These are phyloP conservation scores for Odontophorus gujanensis DNA, from an alignment of 2,113 vertebrate species.

Conservation along the genomic window DNA sequence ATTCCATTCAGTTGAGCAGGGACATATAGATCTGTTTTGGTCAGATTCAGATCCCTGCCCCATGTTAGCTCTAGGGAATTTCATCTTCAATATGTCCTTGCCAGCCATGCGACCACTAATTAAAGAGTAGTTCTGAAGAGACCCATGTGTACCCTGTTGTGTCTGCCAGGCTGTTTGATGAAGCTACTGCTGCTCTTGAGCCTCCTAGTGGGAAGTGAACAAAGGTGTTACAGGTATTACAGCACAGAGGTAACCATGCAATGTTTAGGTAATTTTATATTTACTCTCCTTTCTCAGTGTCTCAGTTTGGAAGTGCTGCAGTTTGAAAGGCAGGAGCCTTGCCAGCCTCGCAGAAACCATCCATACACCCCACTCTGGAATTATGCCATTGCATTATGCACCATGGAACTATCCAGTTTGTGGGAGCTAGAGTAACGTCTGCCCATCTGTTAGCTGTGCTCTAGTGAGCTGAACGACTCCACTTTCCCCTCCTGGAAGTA, in stretches of 20 bases:
- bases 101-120: not conserved
- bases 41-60: not conserved
- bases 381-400: rapidly evolving
- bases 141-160: not conserved
- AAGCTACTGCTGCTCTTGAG: not conserved
- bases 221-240: not conserved
- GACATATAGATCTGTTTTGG: not conserved
- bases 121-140: not conserved
- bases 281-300: not conserved
- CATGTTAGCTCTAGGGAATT: not conserved
- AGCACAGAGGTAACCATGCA: not conserved
- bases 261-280: not conserved
- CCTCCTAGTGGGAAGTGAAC: not conserved
- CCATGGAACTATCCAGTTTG: too few relatives aligned
- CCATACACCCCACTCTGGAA: not conserved
- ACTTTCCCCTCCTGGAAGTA: not conserved
- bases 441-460: not conserved
- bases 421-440: not conserved
- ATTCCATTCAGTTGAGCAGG: not conserved
- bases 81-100: not conserved
- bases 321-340: not conserved
- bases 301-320: not conserved
- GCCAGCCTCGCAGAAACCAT: not conserved
- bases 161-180: not conserved
- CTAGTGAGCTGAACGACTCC: not conserved